These are phyloP conservation scores for Tetranychus urticae DNA, from an alignment of 1,140 invertebrate species.

Conservation along the genomic window DNA sequence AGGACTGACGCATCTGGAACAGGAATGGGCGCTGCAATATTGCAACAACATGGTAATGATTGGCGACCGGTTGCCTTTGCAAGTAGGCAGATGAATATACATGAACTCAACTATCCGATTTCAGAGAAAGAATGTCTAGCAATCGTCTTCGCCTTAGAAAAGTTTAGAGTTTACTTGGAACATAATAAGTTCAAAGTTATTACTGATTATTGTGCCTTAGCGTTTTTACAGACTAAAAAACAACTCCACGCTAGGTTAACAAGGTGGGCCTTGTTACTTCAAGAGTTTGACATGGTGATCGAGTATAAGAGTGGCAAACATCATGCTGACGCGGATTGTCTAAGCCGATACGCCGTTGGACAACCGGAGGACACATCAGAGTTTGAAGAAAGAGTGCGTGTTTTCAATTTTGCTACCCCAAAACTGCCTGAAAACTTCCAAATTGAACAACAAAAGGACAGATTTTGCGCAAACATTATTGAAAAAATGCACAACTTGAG, in stretches of 20 bases:
- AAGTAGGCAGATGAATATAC: conserved; percentile 9
- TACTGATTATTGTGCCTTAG: not conserved
- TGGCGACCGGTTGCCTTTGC: not conserved
- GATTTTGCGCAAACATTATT: too few species aligned
- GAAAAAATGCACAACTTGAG: too few species aligned
- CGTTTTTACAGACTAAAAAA: not conserved
- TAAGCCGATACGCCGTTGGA: not conserved
- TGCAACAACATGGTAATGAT: conserved; percentile 20
- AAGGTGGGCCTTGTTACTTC: not conserved
- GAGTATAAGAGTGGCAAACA: not conserved
- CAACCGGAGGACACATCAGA: not conserved
- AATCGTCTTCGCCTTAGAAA: not conserved
- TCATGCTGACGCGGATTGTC: not conserved
- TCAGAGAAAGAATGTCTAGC: too few species aligned
- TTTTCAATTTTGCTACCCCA: too few species aligned
- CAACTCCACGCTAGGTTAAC: not conserved
- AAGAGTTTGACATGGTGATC: not conserved
- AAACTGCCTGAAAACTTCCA: too few species aligned
- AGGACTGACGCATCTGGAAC: conserved; percentile 22
- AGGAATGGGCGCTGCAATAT: conserved; percentile 24
- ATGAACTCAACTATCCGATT: conserved; percentile 5
- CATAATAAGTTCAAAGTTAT: not conserved
- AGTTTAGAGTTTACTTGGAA: not conserved
- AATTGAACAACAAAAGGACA: too few species aligned
- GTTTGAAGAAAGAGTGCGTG: too few species aligned